Percentiles rank a stretch among this genome's conserved stretches.
Conservation (phyloP, 2,888 invertebrate species). For the Tetropium fuscum region DNA sequence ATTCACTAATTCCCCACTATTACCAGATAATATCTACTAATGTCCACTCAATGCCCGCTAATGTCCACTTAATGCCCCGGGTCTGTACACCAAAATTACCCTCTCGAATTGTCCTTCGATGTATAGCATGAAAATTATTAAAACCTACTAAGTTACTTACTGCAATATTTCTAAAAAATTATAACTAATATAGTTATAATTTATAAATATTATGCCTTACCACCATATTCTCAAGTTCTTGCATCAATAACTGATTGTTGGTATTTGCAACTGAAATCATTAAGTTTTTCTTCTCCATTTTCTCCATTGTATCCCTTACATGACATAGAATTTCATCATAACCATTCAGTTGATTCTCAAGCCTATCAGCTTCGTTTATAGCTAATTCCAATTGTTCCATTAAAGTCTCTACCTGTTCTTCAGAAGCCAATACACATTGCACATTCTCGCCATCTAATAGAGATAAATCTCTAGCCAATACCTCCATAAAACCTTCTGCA, state of each 20-base stretch:
- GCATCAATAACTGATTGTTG: constrained; percentile 84
- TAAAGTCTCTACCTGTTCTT: constrained; percentile 80
- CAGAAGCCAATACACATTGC: constrained; percentile 91
- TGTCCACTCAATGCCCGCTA: no score
- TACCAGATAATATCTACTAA: no score
- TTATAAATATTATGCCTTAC: constrained; percentile 69
- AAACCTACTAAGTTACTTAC: no score
- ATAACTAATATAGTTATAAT: no score
- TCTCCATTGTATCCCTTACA: constrained; percentile 89
- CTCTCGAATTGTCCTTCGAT: no score
- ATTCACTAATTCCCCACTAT: no score
- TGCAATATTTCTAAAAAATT: background rate
- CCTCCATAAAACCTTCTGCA: constrained; percentile 84
- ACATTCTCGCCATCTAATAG: constrained; percentile 92
- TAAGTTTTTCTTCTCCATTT: constrained; percentile 91
- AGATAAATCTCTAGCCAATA: constrained; percentile 85
- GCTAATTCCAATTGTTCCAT: constrained; percentile 86
- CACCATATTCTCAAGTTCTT: constrained; percentile 82
- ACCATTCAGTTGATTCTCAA: constrained; percentile 79
- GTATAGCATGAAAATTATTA: no score
- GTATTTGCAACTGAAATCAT: constrained; percentile 87
- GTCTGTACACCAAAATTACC: no score
- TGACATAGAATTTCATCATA: constrained; percentile 88
- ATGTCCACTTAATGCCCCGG: no score
- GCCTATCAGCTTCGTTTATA: constrained; percentile 78